These are phyloP conservation scores for Drosophila diplacantha DNA, from an alignment of 2,888 invertebrate species.

Conservation along the genomic window DNA sequence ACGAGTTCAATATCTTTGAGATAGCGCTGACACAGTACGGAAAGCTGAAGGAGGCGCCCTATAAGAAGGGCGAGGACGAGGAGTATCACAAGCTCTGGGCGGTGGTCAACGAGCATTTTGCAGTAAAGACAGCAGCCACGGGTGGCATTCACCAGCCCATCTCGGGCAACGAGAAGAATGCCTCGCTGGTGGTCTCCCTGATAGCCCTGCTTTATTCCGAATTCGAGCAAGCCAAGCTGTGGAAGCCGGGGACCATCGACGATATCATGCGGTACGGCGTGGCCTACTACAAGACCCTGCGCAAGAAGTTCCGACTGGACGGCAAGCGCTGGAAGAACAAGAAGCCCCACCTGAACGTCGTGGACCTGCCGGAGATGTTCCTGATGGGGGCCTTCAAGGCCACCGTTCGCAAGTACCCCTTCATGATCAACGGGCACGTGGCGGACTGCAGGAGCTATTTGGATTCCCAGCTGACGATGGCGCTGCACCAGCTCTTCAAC, in stretches of 20 bases:
- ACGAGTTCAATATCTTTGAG: constrained; percentile 72
- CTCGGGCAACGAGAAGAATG: constrained; percentile 77
- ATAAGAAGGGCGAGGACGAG: constrained; percentile 26
- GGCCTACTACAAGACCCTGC: constrained; percentile 65
- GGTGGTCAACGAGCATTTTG: constrained; percentile 71
- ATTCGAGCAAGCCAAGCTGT: constrained; percentile 82
- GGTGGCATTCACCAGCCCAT: constrained; percentile 70
- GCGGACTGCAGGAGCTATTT: constrained; percentile 64
- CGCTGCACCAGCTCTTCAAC: constrained; percentile 65
- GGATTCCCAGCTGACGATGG: constrained; percentile 68
- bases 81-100: constrained; percentile 66
- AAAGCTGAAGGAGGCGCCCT: constrained; percentile 53
- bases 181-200: constrained; percentile 81
- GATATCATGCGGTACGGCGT: constrained; percentile 71
- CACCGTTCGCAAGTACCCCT: constrained; percentile 69
- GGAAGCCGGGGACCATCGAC: constrained; percentile 82
- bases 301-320: constrained; percentile 62
- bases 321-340: constrained; percentile 67
- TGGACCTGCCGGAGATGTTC: constrained; percentile 76
- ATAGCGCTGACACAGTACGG: constrained; percentile 70
- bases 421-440: constrained; percentile 70
- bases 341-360: constrained; percentile 65
- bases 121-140: constrained; percentile 72
- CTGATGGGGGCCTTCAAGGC: constrained; percentile 76
- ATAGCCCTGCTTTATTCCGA: constrained; percentile 82